Evolutionary conservation across 2,888 invertebrate genomes (phyloP).

Genomic region (Phaedon cochleariae): DNA sequence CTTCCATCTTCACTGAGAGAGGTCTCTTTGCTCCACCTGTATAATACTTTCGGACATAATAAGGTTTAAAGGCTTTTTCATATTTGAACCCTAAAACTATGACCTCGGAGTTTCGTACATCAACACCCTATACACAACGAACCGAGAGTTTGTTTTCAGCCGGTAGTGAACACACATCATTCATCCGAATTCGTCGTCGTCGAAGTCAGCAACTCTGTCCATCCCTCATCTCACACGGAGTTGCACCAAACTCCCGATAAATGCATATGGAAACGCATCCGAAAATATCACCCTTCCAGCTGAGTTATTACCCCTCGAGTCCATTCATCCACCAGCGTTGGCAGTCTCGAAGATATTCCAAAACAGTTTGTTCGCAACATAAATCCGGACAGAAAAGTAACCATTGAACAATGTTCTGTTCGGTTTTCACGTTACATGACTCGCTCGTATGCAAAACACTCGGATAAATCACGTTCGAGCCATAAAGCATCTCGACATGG

Average conservation of each 20-base stretch:
- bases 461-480: slow-evolving; percentile 50
- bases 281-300: not conserved
- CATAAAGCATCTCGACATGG: slow-evolving; percentile 49
- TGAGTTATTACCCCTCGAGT: slow-evolving; percentile 31
- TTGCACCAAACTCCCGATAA: not conserved
- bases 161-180: not conserved
- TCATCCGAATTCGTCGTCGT: not conserved
- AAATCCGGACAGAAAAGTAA: slow-evolving; percentile 44
- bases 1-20: no score
- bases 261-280: not conserved
- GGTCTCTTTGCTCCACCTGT: no score
- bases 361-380: slow-evolving; percentile 44
- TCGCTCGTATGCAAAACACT: slow-evolving; percentile 48
- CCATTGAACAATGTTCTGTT: slow-evolving; percentile 49
- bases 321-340: slow-evolving; percentile 29
- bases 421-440: slow-evolving; percentile 39
- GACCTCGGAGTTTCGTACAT: no score
- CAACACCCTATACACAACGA: no score
- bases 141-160: not conserved
- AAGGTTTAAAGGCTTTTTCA: no score
- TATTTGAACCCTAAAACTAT: no score
- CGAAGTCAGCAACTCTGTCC: not conserved
- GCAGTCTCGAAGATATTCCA: slow-evolving; percentile 31
- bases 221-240: not conserved
- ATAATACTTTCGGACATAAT: no score